phyloP scores from a whole-genome alignment of 1,140 invertebrate genomes.

The Batillaria attramentaria region DNA sequence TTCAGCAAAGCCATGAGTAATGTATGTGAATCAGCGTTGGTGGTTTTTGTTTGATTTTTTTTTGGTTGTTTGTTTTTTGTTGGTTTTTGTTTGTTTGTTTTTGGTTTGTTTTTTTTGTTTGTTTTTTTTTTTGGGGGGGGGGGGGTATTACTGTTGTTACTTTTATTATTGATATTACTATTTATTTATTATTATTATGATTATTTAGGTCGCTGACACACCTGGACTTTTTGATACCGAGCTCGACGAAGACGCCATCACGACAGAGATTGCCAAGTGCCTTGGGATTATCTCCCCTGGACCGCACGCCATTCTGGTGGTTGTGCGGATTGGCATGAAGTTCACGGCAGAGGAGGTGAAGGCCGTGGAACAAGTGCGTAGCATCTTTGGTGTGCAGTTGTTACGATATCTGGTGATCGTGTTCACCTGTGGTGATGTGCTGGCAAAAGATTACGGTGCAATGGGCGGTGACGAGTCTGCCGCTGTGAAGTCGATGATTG shows the following conservation, averaged over 20 bases:
- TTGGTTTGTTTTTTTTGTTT: no score
- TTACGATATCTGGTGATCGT: conserved; percentile 27
- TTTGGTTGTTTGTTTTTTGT: neutral
- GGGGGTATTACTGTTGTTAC: no score
- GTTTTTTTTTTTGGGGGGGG: no score
- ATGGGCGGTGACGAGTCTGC: neutral
- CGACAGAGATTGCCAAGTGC: conserved; percentile 44
- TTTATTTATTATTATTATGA: no score
- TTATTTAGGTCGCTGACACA: conserved; percentile 47
- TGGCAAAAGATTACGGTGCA: no score
- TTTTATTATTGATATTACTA: no score
- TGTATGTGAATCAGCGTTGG: neutral
- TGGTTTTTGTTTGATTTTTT: neutral
- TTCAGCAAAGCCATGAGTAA: no score
- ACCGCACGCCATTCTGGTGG: conserved; percentile 37
- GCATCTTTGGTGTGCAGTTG: conserved; percentile 28
- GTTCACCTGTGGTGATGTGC: conserved; percentile 31
- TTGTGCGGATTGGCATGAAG: neutral
- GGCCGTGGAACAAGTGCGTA: conserved; percentile 3
- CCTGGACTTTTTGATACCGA: conserved; percentile 45
- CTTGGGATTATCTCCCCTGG: conserved; percentile 41
- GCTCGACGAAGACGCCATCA: conserved; percentile 29
- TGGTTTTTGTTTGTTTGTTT: neutral
- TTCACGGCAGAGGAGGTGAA: conserved; percentile 35
- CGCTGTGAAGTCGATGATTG: neutral